A percentile compares a stretch with the other conserved stretches of the same genome.
Evolutionary conservation across 2,113 vertebrate genomes (phyloP).

Genomic region (Sphaerodactylus townsendi): DNA sequence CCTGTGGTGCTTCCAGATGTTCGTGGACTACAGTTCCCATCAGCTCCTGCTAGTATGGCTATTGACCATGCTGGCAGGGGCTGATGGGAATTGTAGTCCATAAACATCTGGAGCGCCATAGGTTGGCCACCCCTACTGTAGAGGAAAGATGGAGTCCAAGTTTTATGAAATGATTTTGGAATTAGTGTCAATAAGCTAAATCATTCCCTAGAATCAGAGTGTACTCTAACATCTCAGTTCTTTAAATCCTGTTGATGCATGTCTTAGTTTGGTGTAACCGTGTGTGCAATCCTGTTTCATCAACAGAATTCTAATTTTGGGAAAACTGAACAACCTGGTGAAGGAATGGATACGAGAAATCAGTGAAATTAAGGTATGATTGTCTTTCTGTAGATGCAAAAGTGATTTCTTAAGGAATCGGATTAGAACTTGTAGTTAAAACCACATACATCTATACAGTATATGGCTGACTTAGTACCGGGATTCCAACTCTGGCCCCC

Average conservation of each 20-base stretch:
- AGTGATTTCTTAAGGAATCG: background rate
- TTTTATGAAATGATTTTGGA: background rate
- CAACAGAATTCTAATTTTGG: conserved; percentile 87
- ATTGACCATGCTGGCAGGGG: no score
- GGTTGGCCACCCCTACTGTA: no score
- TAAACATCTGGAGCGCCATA: no score
- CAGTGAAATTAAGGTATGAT: conserved; percentile 86
- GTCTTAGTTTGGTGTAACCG: background rate
- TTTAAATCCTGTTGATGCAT: background rate
- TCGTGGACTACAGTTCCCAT: no score
- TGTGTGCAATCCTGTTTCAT: conserved; percentile 48
- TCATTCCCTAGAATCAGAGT: background rate
- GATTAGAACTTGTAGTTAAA: background rate
- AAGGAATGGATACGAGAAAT: conserved; percentile 91
- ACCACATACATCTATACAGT: background rate
- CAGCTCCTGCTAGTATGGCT: no score
- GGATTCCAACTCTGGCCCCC: no score
- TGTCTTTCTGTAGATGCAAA: conserved; percentile 5
- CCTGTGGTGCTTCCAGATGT: no score
- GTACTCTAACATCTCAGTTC: background rate
- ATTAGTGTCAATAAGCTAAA: background rate
- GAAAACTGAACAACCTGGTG: conserved; percentile 86
- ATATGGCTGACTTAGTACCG: background rate
- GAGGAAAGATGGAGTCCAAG: background rate
- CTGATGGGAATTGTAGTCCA: no score